Percentiles rank a stretch among this genome's conserved stretches.
Evolutionary conservation across 2,888 invertebrate species (phyloP).

Genomic region (Micropterix aruncella): DNA sequence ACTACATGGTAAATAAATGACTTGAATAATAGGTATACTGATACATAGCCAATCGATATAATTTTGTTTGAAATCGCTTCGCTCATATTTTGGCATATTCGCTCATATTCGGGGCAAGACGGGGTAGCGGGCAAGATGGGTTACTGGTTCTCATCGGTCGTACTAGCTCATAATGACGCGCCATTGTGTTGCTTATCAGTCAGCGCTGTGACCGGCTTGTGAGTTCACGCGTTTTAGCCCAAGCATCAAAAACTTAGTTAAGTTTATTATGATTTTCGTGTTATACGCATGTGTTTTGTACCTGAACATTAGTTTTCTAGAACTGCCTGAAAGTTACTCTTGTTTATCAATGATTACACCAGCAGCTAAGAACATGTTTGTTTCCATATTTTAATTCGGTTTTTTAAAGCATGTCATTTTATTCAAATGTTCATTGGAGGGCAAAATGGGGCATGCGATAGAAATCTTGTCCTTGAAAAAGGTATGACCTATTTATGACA

Average conservation of each 20-base stretch:
- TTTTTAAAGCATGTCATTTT: no score
- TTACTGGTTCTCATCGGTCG: not conserved
- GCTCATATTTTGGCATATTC: no score
- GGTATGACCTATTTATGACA: no score
- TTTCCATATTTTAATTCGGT: not conserved
- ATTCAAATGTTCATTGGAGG: no score
- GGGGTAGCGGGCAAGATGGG: not conserved
- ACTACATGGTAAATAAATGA: no score
- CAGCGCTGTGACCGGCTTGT: not conserved
- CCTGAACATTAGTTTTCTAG: not conserved
- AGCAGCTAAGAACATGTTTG: not conserved
- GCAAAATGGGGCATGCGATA: no score
- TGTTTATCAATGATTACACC: not conserved
- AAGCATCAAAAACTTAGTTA: not conserved
- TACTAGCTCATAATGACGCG: not conserved
- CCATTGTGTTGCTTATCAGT: not conserved
- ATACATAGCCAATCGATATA: no score
- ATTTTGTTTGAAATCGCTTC: no score
- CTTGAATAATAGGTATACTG: no score
- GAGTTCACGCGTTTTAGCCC: not conserved
- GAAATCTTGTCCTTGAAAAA: no score
- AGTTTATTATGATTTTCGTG: not conserved
- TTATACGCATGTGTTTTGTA: not conserved
- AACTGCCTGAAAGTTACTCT: not conserved
- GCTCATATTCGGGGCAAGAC: no score